phyloP scores from a whole-genome alignment of 2,113 vertebrate species.

The Sinocyclocheilus grahami region DNA sequence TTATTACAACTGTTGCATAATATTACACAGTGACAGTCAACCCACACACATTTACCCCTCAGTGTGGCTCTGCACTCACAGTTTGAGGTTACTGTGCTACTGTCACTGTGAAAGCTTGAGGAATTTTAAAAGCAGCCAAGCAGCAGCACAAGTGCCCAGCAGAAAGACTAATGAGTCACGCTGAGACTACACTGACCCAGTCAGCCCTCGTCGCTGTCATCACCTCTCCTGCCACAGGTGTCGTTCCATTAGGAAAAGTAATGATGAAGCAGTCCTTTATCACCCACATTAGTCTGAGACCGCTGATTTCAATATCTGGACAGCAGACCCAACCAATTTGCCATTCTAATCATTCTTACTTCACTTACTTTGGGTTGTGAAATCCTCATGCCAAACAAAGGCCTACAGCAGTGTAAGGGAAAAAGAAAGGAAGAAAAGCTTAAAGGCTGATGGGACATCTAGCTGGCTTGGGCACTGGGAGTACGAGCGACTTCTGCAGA shows the following conservation, averaged over 20 bases:
- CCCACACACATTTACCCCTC: conserved; percentile 18
- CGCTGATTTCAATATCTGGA: conserved; percentile 38
- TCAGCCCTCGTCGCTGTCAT: conserved; percentile 31
- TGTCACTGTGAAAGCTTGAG: conserved; percentile 34
- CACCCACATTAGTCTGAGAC: not conserved
- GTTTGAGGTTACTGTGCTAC: conserved; percentile 24
- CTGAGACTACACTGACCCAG: conserved; percentile 32
- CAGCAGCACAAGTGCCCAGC: conserved; percentile 23
- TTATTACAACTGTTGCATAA: not conserved
- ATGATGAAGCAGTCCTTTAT: conserved; percentile 17
- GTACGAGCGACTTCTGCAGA: conserved; percentile 28
- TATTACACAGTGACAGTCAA: conserved; percentile 8
- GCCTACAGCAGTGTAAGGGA: conserved; percentile 7
- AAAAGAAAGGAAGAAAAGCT: conserved; percentile 12
- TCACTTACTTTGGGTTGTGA: conserved; percentile 26
- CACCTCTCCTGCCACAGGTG: conserved; percentile 17
- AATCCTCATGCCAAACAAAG: not conserved
- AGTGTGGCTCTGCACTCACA: conserved; percentile 8
- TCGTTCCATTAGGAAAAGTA: conserved; percentile 39
- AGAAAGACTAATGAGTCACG: conserved; percentile 45
- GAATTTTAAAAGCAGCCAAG: conserved; percentile 40
- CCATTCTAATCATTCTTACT: conserved; percentile 35
- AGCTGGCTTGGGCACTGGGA: conserved; percentile 7
- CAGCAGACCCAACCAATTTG: conserved; percentile 17
- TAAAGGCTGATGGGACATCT: conserved; percentile 10